These are phyloP conservation scores for Pao palembangensis DNA, from an alignment of 2,113 vertebrate species.

Conservation along the genomic window DNA sequence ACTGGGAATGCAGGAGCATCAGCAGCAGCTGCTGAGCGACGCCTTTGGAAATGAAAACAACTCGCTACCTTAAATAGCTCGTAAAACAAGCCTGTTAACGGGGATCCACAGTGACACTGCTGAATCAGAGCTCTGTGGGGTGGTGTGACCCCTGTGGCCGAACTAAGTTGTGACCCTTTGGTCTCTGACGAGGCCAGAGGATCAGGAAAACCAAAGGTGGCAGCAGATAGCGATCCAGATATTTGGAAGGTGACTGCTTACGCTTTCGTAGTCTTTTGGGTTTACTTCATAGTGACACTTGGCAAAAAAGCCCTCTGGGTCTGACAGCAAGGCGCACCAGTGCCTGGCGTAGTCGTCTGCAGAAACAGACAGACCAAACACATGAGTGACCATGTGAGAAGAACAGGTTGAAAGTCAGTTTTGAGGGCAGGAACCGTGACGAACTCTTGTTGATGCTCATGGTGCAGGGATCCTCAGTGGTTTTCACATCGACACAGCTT, in stretches of 20 bases:
- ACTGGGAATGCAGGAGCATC: too few species aligned
- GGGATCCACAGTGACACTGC: too few species aligned
- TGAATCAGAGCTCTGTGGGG: too few species aligned
- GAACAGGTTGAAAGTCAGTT: neutral
- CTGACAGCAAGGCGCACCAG: constrained; percentile 81
- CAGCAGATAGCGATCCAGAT: too few species aligned
- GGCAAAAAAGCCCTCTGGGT: constrained; percentile 75
- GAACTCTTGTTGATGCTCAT: constrained; percentile 83
- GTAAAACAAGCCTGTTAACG: neutral
- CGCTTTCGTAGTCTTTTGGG: constrained; percentile 78
- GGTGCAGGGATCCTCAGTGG: constrained; percentile 78
- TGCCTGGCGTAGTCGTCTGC: constrained; percentile 83
- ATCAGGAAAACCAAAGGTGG: neutral
- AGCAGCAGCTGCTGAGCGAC: neutral
- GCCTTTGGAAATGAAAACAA: neutral
- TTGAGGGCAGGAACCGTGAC: neutral
- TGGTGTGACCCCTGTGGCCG: too few species aligned
- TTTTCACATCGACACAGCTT: constrained; percentile 76
- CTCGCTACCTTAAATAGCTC: neutral
- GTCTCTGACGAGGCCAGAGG: neutral
- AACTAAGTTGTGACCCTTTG: too few species aligned
- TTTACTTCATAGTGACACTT: constrained; percentile 79
- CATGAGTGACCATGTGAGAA: neutral
- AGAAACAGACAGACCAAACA: constrained; percentile 18
- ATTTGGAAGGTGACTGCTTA: constrained; percentile 34